These are phyloP conservation scores for Seriola rivoliana DNA, from an alignment of 2,113 vertebrate species.

Conservation along the genomic window DNA sequence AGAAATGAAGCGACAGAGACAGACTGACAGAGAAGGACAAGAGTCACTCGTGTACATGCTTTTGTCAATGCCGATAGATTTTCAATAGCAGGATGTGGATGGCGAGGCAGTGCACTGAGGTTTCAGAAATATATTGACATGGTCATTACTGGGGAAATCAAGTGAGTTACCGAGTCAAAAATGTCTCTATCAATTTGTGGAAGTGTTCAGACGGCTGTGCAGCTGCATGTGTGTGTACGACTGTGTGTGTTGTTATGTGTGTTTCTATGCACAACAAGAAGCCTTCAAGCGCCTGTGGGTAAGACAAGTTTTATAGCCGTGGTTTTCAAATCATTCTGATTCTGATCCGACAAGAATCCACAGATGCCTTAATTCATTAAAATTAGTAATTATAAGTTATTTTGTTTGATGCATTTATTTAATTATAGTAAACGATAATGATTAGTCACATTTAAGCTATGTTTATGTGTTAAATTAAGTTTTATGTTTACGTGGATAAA, in stretches of 20 bases:
- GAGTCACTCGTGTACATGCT: slow-evolving; percentile 1
- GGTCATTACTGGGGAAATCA: slow-evolving; percentile 55
- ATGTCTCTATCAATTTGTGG: slow-evolving; percentile 15
- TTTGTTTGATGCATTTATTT: no score
- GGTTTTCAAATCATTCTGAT: not conserved
- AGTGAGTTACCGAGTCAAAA: slow-evolving; percentile 49
- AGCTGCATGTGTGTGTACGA: not conserved
- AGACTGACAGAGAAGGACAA: not conserved
- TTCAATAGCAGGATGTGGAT: slow-evolving; percentile 33
- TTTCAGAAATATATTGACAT: slow-evolving; percentile 52
- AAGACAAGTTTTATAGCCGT: not conserved
- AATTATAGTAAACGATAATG: no score
- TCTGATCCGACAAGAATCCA: not conserved
- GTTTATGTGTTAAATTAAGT: no score
- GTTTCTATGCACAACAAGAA: no score
- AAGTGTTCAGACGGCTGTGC: not conserved
- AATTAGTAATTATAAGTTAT: no score
- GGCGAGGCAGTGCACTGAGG: slow-evolving; percentile 11
- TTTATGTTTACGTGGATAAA: no score
- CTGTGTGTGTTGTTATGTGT: not conserved
- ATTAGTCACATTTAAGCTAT: no score
- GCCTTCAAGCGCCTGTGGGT: no score
- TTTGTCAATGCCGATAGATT: slow-evolving; percentile 47
- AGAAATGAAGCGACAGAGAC: not conserved
- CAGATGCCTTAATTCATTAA: not conserved